Evolutionary conservation across 2,888 invertebrate genomes (phyloP), one percentile per base, ranked within the genome.

Genomic region (Acheta domesticus): DNA sequence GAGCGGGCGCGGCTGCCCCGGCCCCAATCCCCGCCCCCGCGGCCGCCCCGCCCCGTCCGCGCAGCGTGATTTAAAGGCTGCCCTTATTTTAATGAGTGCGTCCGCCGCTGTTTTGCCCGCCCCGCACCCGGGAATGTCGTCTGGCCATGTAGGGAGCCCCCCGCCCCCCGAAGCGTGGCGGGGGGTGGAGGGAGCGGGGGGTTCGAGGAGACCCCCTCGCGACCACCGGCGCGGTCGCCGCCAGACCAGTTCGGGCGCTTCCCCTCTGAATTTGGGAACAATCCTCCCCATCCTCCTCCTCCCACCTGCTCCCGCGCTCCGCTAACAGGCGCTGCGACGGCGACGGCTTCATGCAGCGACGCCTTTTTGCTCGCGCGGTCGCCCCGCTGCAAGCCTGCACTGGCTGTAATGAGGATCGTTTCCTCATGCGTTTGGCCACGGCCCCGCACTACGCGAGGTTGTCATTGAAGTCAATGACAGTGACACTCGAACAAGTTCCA

Each of bases 21-120:
- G 14, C n/a, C n/a, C 4, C 11, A 2, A 12, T 62, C 62, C 62
- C 62, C n/a, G 8, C 62, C 62, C 36, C 36, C 36, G 36, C 8
- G 5, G 62, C n/a, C 62, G 62, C 14, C n/a, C 62, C 62, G n/a
- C n/a, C 62, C 62, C 62, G 4, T 62, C 62, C 62, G 14, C 62
- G 62, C 62, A 14, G 62, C 62, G 62, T 62, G 62, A 62, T 62
- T 62, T 62, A 62, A 62, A 62, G 62, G 62, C 62, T n/a, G 62
- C 62, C 62, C 62, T 62, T 62, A 62, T 62, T 14, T 62, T 62
- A 62, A 62, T 16, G 62, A 62, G 62, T n/a, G 62, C 62, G 16
- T n/a, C 36, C 36, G 36, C 36, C 36, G 36, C 36, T 36, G 36
- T 36, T 36, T 36, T 36, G 36, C 36, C 36, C 62, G 62, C 14